A percentile compares a stretch with the other conserved stretches of the same genome.
phyloP scores from a whole-genome alignment of 1,140 invertebrate genomes.

The Elysia chlorotica region DNA sequence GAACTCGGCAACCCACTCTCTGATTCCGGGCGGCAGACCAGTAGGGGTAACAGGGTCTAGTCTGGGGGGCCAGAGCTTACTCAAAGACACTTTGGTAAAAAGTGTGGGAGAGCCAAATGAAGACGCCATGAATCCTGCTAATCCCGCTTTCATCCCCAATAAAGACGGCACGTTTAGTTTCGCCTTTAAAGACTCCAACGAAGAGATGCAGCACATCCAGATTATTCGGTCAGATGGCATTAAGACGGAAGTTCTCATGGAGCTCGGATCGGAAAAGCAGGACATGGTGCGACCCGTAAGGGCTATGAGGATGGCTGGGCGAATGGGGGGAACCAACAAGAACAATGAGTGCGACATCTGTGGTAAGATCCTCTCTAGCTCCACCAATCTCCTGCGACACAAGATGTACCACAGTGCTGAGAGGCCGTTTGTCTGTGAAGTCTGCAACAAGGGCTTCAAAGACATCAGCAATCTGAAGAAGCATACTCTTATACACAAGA shows the following conservation, averaged over 20 bases:
- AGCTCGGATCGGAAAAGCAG: conserved; percentile 7
- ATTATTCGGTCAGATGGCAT: conserved; percentile 14
- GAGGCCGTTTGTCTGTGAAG: conserved; percentile 19
- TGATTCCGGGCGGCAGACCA: not conserved
- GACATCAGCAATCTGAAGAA: conserved; percentile 22
- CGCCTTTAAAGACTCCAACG: conserved; percentile 18
- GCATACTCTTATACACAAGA: conserved; percentile 18
- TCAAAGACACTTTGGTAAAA: not conserved
- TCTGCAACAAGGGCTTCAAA: conserved; percentile 20
- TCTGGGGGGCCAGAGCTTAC: not conserved
- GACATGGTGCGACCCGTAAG: no score
- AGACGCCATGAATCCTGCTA: not conserved
- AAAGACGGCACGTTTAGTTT: conserved; percentile 9
- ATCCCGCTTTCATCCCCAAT: conserved; percentile 14
- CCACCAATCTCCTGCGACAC: conserved; percentile 21
- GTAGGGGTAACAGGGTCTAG: not conserved
- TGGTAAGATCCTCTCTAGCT: conserved; percentile 16
- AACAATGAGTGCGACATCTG: conserved; percentile 21
- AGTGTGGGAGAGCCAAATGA: not conserved
- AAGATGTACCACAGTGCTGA: conserved; percentile 24
- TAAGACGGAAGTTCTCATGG: conserved; percentile 12
- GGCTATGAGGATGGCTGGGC: not conserved
- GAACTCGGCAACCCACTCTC: not conserved
- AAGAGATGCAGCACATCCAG: conserved; percentile 23
- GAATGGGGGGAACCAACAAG: not conserved